Percentiles rank a stretch among this genome's conserved stretches.
Conservation (phyloP, 2,888 invertebrate species). For the Cerastis rubricosa region DNA sequence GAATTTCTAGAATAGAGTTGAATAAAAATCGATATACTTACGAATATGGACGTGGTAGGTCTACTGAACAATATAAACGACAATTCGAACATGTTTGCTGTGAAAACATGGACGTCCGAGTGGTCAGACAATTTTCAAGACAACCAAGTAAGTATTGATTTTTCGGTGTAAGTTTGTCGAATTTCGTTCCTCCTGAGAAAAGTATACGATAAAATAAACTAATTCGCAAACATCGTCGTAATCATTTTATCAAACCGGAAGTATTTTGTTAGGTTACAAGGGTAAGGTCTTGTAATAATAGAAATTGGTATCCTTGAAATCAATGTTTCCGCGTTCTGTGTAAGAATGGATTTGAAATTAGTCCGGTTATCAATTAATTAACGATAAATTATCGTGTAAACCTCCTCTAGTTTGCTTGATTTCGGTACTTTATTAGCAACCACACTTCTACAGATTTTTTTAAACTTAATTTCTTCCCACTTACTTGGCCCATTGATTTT, state of each 20-base stretch:
- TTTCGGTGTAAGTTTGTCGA: conserved; percentile 52
- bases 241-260: conserved; percentile 39
- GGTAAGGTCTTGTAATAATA: conserved; percentile 61
- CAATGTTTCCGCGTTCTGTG: conserved; percentile 70
- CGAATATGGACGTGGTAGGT: conserved; percentile 87
- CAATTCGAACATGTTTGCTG: conserved; percentile 87
- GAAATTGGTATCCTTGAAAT: conserved; percentile 74
- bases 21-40: conserved; percentile 56
- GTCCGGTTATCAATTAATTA: conserved; percentile 55
- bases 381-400: conserved; percentile 18
- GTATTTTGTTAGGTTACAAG: conserved; percentile 51
- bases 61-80: conserved; percentile 87
- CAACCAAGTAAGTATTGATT: conserved; percentile 86
- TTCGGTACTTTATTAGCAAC: background rate
- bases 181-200: conserved; percentile 39
- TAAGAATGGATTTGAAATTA: conserved; percentile 64
- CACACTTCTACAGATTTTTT: background rate
- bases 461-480: background rate
- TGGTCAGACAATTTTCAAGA: conserved; percentile 88
- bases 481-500: background rate
- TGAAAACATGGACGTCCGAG: conserved; percentile 88
- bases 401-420: background rate
- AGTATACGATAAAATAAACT: conserved; percentile 23
- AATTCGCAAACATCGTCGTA: background rate
- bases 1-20: conserved; percentile 60